Conservation (phyloP, 2,888 invertebrate species). For the Merodon equestris region DNA sequence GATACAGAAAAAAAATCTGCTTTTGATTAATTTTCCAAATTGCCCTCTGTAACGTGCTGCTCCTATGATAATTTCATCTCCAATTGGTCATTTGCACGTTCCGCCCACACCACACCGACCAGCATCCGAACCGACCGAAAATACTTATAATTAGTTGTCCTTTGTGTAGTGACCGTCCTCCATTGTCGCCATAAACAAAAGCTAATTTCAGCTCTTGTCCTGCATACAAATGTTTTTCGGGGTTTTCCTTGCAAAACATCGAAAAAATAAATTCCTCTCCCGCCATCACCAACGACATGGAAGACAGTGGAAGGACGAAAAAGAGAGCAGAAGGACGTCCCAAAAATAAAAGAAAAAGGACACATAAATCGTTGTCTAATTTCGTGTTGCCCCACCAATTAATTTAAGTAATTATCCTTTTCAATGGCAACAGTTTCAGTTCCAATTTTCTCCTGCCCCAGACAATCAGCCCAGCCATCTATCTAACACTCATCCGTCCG, state of each 20-base stretch:
- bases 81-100: constrained; percentile 65
- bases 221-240: constrained; percentile 61
- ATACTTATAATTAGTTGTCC: constrained; percentile 67
- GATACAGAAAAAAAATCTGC: constrained; percentile 24
- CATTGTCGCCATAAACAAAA: constrained; percentile 67
- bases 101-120: constrained; percentile 39
- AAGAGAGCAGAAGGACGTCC: constrained; percentile 29
- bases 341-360: constrained; percentile 45
- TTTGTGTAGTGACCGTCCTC: constrained; percentile 54
- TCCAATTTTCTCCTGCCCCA: constrained; percentile 60
- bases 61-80: constrained; percentile 56
- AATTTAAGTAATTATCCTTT: constrained; percentile 69
- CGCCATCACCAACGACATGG: constrained; percentile 19
- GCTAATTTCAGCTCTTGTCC: constrained; percentile 65
- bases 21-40: constrained; percentile 55
- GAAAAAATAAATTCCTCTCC: constrained; percentile 2
- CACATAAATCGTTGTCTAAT: constrained; percentile 68
- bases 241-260: constrained; percentile 21
- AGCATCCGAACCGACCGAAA: constrained; percentile 40
- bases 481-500: constrained; percentile 44
- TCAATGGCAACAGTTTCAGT: constrained; percentile 68
- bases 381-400: constrained; percentile 68
- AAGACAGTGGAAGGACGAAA: not conserved
- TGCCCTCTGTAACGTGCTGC: constrained; percentile 44
- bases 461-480: constrained; percentile 51